Base-by-base conservation (phyloP, 1,140 invertebrate species). In the Megalonaias nervosa region DNA sequence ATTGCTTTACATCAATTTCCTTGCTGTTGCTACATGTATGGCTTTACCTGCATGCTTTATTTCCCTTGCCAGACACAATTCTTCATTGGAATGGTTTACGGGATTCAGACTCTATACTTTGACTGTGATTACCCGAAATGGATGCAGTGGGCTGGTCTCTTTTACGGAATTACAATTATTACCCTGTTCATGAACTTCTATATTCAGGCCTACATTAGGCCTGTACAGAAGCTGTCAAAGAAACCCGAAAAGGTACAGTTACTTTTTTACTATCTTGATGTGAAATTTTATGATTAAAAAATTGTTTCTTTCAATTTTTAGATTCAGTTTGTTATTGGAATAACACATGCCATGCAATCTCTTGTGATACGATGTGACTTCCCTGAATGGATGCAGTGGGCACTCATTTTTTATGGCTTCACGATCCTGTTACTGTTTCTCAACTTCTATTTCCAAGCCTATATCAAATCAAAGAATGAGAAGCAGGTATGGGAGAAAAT, bases 351-450 rank as follows among this genome's bases (percentile, higher is more conserved):
- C 17, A 92, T 95, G 26, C 95, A 97, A 87, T 96, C 95, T 21
- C 94, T 98, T 74, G 92, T 94, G 75, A 94, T 94, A 1, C 94
- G 95, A 68, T 98, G 97, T 91, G 94, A 95, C 77, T 98, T 97
- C 88, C 97, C 97, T 0, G 89, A 95, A 31, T 98, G 97, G 96
- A 97, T 98, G 96, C 96, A 97, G 87, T 97, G 96, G 90, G 95
- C 95, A 11, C 93, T 98, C 58, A 95, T 97, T 74, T 91, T 96
- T 78, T 98, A 98, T 91, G 97, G 97, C 94, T 93, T 96, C 83
- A 96, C 95, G 26, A 97, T 98, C 87, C 95, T 98, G 83, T 93
- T 96, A 1, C 93, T 98, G 17, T 98, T 98, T 90, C 95, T 96
- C 77, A 97, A 97, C 90, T 98, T 98, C 91, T 98, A 97, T 87